phyloP scores from a whole-genome alignment of 1,140 invertebrate species.

The Littorina saxatilis region DNA sequence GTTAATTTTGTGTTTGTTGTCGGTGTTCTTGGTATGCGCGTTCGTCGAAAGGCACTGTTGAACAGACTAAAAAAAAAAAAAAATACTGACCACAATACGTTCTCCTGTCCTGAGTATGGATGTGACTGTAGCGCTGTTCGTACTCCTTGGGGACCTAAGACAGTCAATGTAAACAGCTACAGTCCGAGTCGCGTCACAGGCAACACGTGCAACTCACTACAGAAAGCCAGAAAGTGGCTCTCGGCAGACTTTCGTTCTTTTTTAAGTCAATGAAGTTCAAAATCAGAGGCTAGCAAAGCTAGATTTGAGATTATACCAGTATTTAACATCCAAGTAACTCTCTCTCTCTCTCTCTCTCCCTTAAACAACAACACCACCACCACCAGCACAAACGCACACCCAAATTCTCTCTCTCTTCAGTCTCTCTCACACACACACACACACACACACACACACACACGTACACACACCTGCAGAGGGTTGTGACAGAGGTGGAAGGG shows the following conservation, averaged over 20 bases:
- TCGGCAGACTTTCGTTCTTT: too few relatives aligned
- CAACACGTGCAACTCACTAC: too few relatives aligned
- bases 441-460: background rate
- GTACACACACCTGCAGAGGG: slow-evolving; percentile 28
- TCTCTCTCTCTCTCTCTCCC: too few relatives aligned
- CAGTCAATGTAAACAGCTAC: background rate
- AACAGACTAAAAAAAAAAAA: too few relatives aligned
- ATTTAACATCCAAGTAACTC: too few relatives aligned
- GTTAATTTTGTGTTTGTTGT: background rate
- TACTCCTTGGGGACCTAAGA: slow-evolving; percentile 19
- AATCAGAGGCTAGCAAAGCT: too few relatives aligned
- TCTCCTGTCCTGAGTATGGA: background rate
- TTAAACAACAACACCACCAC: too few relatives aligned
- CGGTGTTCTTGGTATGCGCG: background rate
- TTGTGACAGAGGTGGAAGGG: slow-evolving; percentile 32
- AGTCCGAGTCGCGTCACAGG: background rate
- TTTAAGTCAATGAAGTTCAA: too few relatives aligned
- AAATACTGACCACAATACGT: slow-evolving; percentile 19
- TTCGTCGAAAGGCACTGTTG: too few relatives aligned
- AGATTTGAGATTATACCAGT: too few relatives aligned
- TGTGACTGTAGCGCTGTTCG: slow-evolving; percentile 20
- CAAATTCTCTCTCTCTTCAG: background rate
- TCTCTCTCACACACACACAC: background rate
- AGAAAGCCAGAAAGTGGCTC: too few relatives aligned
- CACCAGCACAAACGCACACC: too few relatives aligned